Base-by-base conservation (phyloP, 2,888 invertebrate species). In the Anoplius nigerrimus region DNA sequence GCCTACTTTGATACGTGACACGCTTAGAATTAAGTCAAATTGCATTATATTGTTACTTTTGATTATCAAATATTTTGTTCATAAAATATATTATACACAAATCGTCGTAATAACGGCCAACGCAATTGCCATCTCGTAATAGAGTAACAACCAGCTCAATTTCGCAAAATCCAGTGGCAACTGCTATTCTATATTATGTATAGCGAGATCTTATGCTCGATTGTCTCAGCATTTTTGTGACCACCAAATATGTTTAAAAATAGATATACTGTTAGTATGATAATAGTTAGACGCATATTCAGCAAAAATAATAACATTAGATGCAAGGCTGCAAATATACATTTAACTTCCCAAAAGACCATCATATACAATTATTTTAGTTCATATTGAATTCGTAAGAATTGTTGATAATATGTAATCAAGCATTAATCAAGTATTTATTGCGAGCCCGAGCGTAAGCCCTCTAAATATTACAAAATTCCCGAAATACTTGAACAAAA, bases 361-460 rank as follows among this genome's bases (percentile, higher is more conserved):
- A 74, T 72, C 55, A 68, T 78, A 61, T 72, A 68, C 64, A 62
- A 75, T 52, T 52, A 52, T 20, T 58, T 46, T 45, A 76, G 60
- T 70, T 65, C 61, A 59, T 65, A 60, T 75, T 64, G 71, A 75
- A 67, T 58, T 70, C 60, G 59, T 66, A 67, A 65, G 60, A 74
- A 80, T 60, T 59, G 57, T 68, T 66, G 69, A 73, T 74, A 69
- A 43, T 69, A 62, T 66, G 69, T 57, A 65, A 69, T 45, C 59
- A 81, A 80, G 78, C 78, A 80, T 80, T 76, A 75, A 79, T 75
- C 74, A 79, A 73, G 72, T 75, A 77, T 72, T 76, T 75, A 77
- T 67, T 74, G 71, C 64, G 69, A 79, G 79, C 76, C 71, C 64
- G 62, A 78, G 72, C 71, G 71, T 71, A 80, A 78, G 71, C 69